Evolutionary conservation across 2,113 vertebrate species (phyloP), one percentile per base, ranked within the genome.

Genomic region (Octodon degus): DNA sequence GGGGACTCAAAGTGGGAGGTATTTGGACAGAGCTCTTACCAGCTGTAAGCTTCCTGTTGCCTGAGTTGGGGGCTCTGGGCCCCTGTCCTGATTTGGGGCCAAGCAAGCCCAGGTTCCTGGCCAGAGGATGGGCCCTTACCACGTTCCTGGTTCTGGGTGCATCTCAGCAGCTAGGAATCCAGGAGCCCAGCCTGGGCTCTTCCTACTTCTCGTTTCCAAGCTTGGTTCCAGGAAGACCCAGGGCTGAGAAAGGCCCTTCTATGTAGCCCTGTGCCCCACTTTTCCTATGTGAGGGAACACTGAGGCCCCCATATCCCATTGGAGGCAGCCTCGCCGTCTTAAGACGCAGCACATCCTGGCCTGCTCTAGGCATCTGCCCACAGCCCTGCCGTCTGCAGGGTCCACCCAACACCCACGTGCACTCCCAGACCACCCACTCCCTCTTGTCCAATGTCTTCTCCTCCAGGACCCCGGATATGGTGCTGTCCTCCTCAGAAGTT

Each of bases 1-100:
- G 7, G 76, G 85, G 25, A 50, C 60, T n/a, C 67, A 74, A 17
- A 7, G 72, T 4, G 60, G 24, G 65, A 67, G 63, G 43, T 58
- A 65, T 84, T 68, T 43, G 55, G 43, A 80, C 40, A 50, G 89
- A 87, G 93, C 85, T 96, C 97, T 98, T 98, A 98, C 97, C 97
- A 96, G 97, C 90, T 92, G 96, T 91, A 94, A 96, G 92, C 90
- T 96, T 95, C 95, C 70, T 10, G 24, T n/a, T 93, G 91, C 93
- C 91, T 16, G 88, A 84, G 95, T 79, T 83, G 93, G 96, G 96
- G 96, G 91, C 83, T 96, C 91, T 94, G 95, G 63, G 55, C 84
- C 95, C 79, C 89, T 89, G 74, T 96, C 77, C 91, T 86, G 93
- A 79, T 93, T 84, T 86, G 82, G 89, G 81, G 90, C 68, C 95